phyloP scores from a whole-genome alignment of 2,113 vertebrate species.

The Arizona elegans region DNA sequence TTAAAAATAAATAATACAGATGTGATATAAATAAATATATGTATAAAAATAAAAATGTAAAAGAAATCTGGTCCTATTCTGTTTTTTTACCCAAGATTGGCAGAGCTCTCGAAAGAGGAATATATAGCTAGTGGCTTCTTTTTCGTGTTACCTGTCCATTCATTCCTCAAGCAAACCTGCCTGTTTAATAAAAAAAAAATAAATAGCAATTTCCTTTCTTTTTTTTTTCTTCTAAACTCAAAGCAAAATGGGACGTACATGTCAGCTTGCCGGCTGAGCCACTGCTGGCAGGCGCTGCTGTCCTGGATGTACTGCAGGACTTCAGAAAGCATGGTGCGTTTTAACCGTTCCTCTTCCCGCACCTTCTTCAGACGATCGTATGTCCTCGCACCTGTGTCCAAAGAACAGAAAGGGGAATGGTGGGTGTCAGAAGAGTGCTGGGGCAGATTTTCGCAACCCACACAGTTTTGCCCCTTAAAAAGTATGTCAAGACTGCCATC shows the following conservation, averaged over 20 bases:
- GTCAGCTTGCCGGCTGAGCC: slow-evolving; percentile 94
- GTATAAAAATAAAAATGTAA: neutral
- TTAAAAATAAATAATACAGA: neutral
- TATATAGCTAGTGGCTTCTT: neutral
- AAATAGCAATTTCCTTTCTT: neutral
- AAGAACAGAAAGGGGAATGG: neutral
- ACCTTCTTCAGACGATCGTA: slow-evolving; percentile 87
- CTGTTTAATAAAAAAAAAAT: neutral
- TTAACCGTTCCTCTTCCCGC: slow-evolving; percentile 87
- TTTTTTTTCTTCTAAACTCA: neutral
- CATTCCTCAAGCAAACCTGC: neutral
- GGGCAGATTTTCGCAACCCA: neutral
- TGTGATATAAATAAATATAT: neutral
- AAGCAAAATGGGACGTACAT: slow-evolving; percentile 74
- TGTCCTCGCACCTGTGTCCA: slow-evolving; percentile 82
- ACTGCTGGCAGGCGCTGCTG: slow-evolving; percentile 93
- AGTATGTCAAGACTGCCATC: neutral
- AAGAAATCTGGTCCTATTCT: neutral
- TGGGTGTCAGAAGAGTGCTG: neutral
- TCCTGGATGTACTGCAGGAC: slow-evolving; percentile 97
- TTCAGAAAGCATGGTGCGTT: slow-evolving; percentile 91
- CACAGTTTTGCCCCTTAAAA: neutral
- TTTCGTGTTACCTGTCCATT: neutral
- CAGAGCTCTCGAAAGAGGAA: neutral
- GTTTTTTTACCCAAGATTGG: neutral